Conservation (phyloP, 2,797 vertebrate species). For the Heterohyrax brucei region DNA sequence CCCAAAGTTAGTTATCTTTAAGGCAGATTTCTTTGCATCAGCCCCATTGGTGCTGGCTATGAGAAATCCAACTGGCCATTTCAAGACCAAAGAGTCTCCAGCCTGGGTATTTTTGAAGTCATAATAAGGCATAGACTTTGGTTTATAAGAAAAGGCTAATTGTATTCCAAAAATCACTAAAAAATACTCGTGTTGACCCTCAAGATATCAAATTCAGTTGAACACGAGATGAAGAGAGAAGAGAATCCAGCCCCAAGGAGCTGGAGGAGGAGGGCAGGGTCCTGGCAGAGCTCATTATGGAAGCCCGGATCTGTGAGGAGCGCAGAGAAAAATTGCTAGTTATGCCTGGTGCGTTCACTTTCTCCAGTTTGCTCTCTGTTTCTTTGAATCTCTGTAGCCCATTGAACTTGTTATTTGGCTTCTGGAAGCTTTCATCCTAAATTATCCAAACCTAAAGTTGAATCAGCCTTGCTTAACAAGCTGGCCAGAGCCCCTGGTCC, state of each 20-base stretch:
- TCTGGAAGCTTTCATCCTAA: background rate
- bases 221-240: background rate
- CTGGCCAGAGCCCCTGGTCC: background rate
- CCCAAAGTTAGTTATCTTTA: conserved; percentile 71
- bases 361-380: background rate
- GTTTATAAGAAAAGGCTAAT: conserved; percentile 59
- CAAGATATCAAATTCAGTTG: conserved; percentile 22
- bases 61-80: conserved; percentile 60
- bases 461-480: background rate
- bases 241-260: background rate
- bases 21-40: conserved; percentile 59
- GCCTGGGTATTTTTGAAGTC: conserved; percentile 10
- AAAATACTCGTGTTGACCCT: conserved; percentile 11
- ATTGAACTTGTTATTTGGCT: background rate
- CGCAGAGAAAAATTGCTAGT: background rate
- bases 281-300: background rate
- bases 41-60: background rate
- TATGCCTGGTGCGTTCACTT: background rate
- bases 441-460: background rate
- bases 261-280: background rate
- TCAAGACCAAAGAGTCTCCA: conserved; percentile 52
- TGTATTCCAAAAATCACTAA: conserved; percentile 31
- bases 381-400: background rate
- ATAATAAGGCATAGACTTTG: conserved; percentile 50
- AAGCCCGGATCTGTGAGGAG: background rate